phyloP scores from a whole-genome alignment of 2,113 vertebrate genomes.

The Amblyopsis rosae region DNA sequence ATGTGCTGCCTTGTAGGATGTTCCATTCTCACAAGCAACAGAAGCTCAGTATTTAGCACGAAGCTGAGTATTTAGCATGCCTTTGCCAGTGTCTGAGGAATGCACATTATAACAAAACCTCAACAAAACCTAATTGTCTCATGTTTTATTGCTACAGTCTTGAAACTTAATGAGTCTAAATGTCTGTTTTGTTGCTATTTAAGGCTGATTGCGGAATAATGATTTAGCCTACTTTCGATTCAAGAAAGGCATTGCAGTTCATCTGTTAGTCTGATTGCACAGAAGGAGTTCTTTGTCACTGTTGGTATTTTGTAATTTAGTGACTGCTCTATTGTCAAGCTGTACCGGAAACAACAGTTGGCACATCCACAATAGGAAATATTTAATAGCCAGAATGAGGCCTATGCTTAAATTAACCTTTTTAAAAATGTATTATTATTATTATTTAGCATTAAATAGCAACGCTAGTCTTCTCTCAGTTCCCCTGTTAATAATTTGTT shows the following conservation, averaged over 20 bases:
- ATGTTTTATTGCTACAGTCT: background rate
- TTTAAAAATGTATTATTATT: background rate
- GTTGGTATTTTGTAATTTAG: background rate
- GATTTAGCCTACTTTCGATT: background rate
- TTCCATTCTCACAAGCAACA: constrained; percentile 17
- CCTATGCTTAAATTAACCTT: background rate
- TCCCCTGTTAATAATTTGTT: background rate
- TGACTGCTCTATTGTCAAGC: background rate
- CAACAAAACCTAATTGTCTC: constrained; percentile 33
- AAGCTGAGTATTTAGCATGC: background rate
- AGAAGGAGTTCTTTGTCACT: no score
- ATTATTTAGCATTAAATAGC: background rate
- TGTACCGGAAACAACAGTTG: background rate
- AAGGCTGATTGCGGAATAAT: background rate
- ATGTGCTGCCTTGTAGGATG: constrained; percentile 21
- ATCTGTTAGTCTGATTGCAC: no score
- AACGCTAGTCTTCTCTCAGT: constrained; percentile 1
- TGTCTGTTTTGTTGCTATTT: constrained; percentile 18
- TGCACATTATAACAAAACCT: constrained; percentile 15
- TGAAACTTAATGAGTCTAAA: background rate
- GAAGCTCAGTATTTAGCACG: background rate
- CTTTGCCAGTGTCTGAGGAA: background rate
- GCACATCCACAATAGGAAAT: background rate
- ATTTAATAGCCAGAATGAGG: background rate
- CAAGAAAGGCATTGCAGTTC: background rate